Evolutionary conservation across 1,140 invertebrate species (phyloP), one percentile per base, ranked within the genome.

Genomic region (Aricia agestis): DNA sequence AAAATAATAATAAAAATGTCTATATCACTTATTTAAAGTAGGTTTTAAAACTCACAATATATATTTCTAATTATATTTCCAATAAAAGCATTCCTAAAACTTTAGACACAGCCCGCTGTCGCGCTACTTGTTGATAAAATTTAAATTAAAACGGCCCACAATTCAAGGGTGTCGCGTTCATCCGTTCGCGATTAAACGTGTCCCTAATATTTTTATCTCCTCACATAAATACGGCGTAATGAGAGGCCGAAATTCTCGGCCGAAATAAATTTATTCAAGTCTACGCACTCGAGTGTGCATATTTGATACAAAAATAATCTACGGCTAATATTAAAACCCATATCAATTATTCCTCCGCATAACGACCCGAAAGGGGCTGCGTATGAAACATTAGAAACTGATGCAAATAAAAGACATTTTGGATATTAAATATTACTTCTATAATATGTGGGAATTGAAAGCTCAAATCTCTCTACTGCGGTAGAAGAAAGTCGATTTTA

Each of bases 141-240:
- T 75, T 72, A 81, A 81, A 76, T 75, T 71, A 74, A 74, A 78
- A 80, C 72, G 73, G 73, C 72, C 66, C 61, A 78, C 61, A 78
- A 78, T 65, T 72, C 68, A 74, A 74, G 76, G 74, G 69, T 72
- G 74, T 73, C 71, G 78, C 81, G 81, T 82, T 88, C 86, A 89
- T 87, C 82, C 89, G 86, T 89, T 85, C 76, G 77, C 89, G 89
- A 91, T 91, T 90, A 86, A 86, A 82, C 76, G 79, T 87, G 85
- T 87, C 87, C 89, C 87, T 88, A 89, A 90, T 90, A 90, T 91
- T 91, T 91, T 91, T 91, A 91, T 91, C 89, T 90, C 78, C 76
- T 82, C 82, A 82, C 87, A 91, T 91, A 91, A 91, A 91, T 90
- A 90, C 85, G 68, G 82, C 72, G 87, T 91, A 91, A 91, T 90